These are phyloP conservation scores for Neria commutata DNA, from an alignment of 2,888 invertebrate genomes.

Conservation along the genomic window DNA sequence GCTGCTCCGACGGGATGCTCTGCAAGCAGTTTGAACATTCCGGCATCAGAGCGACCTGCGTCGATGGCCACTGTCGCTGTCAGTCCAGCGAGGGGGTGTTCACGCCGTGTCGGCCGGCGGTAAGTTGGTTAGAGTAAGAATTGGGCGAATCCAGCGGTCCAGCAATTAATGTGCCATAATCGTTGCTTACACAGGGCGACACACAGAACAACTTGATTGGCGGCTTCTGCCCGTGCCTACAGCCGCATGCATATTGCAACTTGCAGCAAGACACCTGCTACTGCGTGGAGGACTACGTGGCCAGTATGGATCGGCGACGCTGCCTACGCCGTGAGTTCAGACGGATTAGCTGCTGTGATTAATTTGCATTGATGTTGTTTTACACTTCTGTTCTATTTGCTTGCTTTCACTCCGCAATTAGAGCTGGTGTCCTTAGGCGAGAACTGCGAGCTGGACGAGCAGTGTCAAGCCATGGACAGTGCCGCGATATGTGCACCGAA, in stretches of 20 bases:
- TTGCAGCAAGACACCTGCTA: constrained; percentile 41
- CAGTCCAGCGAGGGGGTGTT: constrained; percentile 25
- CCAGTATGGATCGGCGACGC: constrained; percentile 51
- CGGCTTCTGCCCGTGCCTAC: constrained; percentile 51
- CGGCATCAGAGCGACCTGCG: constrained; percentile 38
- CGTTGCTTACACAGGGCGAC: constrained; percentile 31
- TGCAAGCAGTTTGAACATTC: constrained; percentile 41
- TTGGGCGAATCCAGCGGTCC: neutral
- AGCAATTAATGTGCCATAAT: no score
- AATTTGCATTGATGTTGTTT: no score
- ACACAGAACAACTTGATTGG: constrained; percentile 52
- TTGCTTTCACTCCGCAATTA: no score
- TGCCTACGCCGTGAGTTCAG: constrained; percentile 49
- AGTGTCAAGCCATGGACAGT: constrained; percentile 44
- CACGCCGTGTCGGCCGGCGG: constrained; percentile 42
- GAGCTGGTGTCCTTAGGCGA: constrained; percentile 39
- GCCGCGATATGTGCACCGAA: constrained; percentile 44
- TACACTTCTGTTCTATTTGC: constrained; percentile 19
- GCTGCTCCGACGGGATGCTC: constrained; percentile 40
- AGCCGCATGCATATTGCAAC: constrained; percentile 46
- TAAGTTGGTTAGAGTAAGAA: neutral
- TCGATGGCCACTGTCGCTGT: constrained; percentile 42
- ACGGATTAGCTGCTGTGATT: no score
- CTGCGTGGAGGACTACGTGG: constrained; percentile 39
- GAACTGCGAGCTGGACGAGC: constrained; percentile 45